Conservation (phyloP, 2,888 invertebrate species). For the Hypselothyrea guttata region DNA sequence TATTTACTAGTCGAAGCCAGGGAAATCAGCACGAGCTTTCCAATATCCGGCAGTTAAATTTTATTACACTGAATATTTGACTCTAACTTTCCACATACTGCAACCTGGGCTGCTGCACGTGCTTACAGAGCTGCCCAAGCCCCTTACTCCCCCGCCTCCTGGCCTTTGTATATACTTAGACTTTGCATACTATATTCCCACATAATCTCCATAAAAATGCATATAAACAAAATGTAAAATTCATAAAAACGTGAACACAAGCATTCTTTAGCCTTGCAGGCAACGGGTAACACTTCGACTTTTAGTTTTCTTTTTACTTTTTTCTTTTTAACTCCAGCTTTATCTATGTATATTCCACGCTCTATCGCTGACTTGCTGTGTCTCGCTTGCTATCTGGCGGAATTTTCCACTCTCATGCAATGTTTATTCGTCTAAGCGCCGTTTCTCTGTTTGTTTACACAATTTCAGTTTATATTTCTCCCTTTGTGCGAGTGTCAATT, state of each 20-base stretch:
- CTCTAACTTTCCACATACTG: constrained; percentile 30
- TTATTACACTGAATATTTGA: constrained; percentile 60
- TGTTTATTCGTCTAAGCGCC: constrained; percentile 68
- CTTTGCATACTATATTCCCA: constrained; percentile 29
- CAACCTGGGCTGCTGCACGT: constrained; percentile 46
- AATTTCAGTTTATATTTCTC: constrained; percentile 49
- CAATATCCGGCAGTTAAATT: constrained; percentile 65
- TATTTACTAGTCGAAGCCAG: constrained; percentile 47
- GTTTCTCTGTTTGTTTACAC: constrained; percentile 50
- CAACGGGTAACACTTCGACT: constrained; percentile 7
- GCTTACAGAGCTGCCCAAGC: constrained; percentile 5
- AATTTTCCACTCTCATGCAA: constrained; percentile 20
- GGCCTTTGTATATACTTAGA: constrained; percentile 14
- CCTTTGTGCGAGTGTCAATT: constrained; percentile 60
- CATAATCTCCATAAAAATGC: constrained; percentile 65
- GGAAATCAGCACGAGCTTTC: constrained; percentile 53
- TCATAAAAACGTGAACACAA: constrained; percentile 53
- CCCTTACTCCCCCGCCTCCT: constrained; percentile 4
- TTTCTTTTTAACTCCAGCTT: not conserved
- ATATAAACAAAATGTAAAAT: constrained; percentile 63
- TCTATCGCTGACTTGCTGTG: not conserved
- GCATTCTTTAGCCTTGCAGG: constrained; percentile 43
- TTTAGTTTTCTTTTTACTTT: constrained; percentile 22
- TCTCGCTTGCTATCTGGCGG: constrained; percentile 24
- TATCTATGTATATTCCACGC: too few relatives aligned